Evolutionary conservation across 2,797 vertebrate species (phyloP).

Genomic region (Lithobates pipiens): DNA sequence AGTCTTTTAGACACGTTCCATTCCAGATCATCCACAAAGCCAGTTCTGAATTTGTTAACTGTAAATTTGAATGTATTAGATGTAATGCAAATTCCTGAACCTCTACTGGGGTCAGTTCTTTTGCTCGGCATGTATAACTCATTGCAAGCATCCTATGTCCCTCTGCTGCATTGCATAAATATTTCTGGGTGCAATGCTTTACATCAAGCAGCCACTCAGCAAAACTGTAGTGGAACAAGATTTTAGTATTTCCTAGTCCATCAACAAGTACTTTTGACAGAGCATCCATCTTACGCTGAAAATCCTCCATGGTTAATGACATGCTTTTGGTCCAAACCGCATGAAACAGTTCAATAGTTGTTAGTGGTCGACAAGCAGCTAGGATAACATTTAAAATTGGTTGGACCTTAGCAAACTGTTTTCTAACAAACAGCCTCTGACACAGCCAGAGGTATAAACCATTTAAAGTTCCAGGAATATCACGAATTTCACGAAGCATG

Average conservation of each 20-base stretch:
- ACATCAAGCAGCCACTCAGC: slow-evolving; percentile 97
- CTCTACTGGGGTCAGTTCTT: slow-evolving; percentile 89
- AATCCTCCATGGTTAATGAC: slow-evolving; percentile 90
- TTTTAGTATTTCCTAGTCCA: slow-evolving; percentile 90
- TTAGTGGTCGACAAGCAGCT: slow-evolving; percentile 91
- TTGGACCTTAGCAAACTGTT: slow-evolving; percentile 98
- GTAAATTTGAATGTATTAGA: slow-evolving; percentile 92
- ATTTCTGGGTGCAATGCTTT: slow-evolving; percentile 99
- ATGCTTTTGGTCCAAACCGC: slow-evolving; percentile 98
- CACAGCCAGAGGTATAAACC: slow-evolving; percentile 99
- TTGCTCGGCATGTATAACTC: slow-evolving; percentile 94
- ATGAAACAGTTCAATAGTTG: slow-evolving; percentile 90
- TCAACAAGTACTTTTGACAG: slow-evolving; percentile 93
- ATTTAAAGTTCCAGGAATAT: slow-evolving; percentile 97
- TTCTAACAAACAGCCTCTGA: slow-evolving; percentile 97
- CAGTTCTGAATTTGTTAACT: slow-evolving; percentile 90
- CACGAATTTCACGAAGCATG: slow-evolving; percentile 96
- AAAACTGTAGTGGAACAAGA: slow-evolving; percentile 98
- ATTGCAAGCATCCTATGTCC: slow-evolving; percentile 97
- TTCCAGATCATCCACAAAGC: slow-evolving; percentile 99
- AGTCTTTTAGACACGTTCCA: slow-evolving; percentile 94
- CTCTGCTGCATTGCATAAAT: slow-evolving; percentile 95
- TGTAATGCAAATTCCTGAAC: slow-evolving; percentile 97
- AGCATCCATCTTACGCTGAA: slow-evolving; percentile 97
- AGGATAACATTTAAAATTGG: slow-evolving; percentile 97